Conservation (phyloP, 2,797 vertebrate species). For the Potorous gilbertii region DNA sequence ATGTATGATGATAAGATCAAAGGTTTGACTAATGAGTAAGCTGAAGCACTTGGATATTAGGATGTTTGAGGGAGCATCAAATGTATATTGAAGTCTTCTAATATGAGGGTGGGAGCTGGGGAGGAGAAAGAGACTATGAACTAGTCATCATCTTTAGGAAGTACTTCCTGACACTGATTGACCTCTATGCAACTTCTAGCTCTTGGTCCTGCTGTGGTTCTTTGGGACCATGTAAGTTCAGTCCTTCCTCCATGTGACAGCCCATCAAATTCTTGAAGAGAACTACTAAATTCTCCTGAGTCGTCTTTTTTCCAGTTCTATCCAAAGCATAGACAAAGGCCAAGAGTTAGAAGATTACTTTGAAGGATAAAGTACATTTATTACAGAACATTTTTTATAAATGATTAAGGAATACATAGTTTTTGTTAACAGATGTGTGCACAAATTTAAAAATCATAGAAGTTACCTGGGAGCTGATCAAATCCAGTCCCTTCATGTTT, state of each 20-base stretch:
- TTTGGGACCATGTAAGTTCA: not conserved
- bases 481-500: not conserved
- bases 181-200: not conserved
- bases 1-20: not conserved
- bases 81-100: not conserved
- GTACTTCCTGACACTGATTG: not conserved
- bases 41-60: not conserved
- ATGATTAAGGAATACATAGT: no score
- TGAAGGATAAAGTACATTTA: not conserved
- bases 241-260: not conserved
- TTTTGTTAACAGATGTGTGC: not conserved
- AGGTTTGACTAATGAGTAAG: not conserved
- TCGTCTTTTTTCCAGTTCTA: not conserved
- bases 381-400: not conserved
- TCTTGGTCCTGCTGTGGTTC: not conserved
- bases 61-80: not conserved
- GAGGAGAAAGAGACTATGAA: not conserved
- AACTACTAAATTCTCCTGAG: not conserved
- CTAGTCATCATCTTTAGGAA: not conserved
- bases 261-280: not conserved
- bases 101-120: not conserved
- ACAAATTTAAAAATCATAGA: not conserved
- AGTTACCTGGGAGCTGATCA: not conserved
- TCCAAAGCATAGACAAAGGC: not conserved
- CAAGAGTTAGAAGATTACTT: no score